Conservation (phyloP, 2,113 vertebrate genomes). For the Protobothrops flavoviridis region DNA sequence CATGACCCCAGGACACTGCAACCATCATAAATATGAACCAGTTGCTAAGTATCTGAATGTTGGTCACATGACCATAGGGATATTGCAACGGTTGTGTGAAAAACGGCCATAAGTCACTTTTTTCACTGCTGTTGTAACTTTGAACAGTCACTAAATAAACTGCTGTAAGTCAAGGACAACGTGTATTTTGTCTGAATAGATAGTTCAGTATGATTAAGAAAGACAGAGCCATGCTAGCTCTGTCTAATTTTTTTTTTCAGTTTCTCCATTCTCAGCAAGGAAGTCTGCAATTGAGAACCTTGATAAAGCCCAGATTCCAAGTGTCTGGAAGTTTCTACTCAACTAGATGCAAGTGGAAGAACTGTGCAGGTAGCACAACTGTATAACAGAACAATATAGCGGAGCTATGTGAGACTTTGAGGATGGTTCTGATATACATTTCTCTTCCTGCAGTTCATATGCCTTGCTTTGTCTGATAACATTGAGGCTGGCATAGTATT, state of each 20-base stretch:
- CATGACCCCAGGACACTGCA: background rate
- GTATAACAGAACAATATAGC: background rate
- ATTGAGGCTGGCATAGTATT: background rate
- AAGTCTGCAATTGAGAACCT: background rate
- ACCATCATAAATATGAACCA: background rate
- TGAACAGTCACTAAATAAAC: background rate
- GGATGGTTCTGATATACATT: background rate
- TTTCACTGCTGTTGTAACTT: background rate
- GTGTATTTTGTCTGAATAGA: background rate
- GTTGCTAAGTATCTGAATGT: background rate
- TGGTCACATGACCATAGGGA: background rate
- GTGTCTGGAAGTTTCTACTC: background rate
- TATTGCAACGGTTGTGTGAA: background rate
- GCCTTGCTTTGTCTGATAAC: background rate
- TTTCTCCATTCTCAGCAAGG: background rate
- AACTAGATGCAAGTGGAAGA: background rate
- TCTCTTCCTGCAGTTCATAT: background rate
- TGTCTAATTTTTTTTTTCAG: background rate
- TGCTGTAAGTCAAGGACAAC: background rate
- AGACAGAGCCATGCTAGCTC: background rate
- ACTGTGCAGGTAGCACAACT: background rate
- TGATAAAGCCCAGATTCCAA: background rate
- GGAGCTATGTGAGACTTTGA: background rate
- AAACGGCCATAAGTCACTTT: background rate
- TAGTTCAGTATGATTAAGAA: background rate